Percentiles rank a stretch among this genome's conserved stretches.
phyloP scores from a whole-genome alignment of 2,797 vertebrate genomes.

The Serranus cabrilla region DNA sequence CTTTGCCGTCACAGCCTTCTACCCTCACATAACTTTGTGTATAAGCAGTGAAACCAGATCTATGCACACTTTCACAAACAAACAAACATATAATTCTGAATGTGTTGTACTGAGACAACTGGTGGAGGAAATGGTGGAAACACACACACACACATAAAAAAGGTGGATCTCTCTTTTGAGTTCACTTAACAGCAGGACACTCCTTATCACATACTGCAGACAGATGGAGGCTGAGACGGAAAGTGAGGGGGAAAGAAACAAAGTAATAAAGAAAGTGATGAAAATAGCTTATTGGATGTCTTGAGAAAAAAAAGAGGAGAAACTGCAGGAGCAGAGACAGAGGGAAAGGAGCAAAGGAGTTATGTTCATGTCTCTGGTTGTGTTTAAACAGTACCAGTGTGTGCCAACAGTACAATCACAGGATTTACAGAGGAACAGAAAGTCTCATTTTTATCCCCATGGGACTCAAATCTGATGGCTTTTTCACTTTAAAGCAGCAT shows the following conservation, averaged over 20 bases:
- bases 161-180: constrained; percentile 29
- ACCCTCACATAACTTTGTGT: constrained; percentile 16
- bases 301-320: constrained; percentile 13
- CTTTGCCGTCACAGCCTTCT: constrained; percentile 6
- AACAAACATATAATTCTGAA: background rate
- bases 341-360: constrained; percentile 12
- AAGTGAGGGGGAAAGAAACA: constrained; percentile 22
- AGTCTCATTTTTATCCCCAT: constrained; percentile 55
- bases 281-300: constrained; percentile 53
- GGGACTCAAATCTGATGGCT: constrained; percentile 59
- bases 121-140: constrained; percentile 11
- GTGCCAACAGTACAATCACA: constrained; percentile 58
- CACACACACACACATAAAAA: constrained; percentile 1
- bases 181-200: constrained; percentile 55
- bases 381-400: constrained; percentile 59
- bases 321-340: constrained; percentile 18
- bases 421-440: constrained; percentile 66
- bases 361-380: constrained; percentile 34
- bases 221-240: constrained; percentile 30
- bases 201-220: constrained; percentile 58
- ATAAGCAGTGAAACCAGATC: constrained; percentile 14
- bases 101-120: constrained; percentile 3
- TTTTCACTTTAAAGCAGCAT: constrained; percentile 55
- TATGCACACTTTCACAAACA: background rate
- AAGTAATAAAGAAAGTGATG: constrained; percentile 29